These are phyloP conservation scores for Zaprionus lineosus DNA, from an alignment of 2,888 invertebrate genomes.

Conservation along the genomic window DNA sequence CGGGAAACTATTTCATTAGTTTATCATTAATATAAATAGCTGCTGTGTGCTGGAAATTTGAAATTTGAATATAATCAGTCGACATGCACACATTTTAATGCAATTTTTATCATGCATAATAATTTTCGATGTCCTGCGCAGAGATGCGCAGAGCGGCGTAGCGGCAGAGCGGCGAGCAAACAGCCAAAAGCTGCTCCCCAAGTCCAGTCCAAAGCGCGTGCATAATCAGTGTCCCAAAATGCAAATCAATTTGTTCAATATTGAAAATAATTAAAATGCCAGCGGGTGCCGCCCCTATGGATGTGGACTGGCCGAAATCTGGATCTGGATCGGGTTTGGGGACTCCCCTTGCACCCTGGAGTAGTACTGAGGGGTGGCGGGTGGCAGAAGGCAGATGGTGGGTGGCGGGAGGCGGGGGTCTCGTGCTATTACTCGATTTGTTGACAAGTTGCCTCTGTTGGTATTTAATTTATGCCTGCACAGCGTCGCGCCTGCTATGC, in stretches of 20 bases:
- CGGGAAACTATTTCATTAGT: conserved; percentile 67
- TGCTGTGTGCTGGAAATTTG: conserved; percentile 51
- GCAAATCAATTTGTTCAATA: conserved; percentile 79
- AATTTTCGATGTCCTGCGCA: conserved; percentile 50
- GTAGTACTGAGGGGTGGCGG: not conserved
- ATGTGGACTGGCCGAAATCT: too few relatives aligned
- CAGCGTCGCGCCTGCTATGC: conserved; percentile 36
- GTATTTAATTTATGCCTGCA: conserved; percentile 64
- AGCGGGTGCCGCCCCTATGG: too few relatives aligned
- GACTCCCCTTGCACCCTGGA: too few relatives aligned
- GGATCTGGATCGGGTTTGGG: too few relatives aligned
- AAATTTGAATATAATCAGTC: conserved; percentile 74
- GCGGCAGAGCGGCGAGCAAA: too few relatives aligned
- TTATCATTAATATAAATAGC: conserved; percentile 73
- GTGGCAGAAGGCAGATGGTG: not conserved
- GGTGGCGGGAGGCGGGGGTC: not conserved
- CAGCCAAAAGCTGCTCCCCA: conserved; percentile 7
- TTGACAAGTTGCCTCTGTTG: conserved; percentile 54
- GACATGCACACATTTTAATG: conserved; percentile 60
- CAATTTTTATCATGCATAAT: conserved; percentile 66
- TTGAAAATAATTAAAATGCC: conserved; percentile 79
- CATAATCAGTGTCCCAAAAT: conserved; percentile 75
- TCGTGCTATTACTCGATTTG: conserved; percentile 28
- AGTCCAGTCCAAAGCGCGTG: conserved; percentile 43
- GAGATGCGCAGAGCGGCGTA: too few relatives aligned